These are phyloP conservation scores for Gallinago paraguaiae DNA, from an alignment of 2,113 vertebrate genomes.

Conservation along the genomic window DNA sequence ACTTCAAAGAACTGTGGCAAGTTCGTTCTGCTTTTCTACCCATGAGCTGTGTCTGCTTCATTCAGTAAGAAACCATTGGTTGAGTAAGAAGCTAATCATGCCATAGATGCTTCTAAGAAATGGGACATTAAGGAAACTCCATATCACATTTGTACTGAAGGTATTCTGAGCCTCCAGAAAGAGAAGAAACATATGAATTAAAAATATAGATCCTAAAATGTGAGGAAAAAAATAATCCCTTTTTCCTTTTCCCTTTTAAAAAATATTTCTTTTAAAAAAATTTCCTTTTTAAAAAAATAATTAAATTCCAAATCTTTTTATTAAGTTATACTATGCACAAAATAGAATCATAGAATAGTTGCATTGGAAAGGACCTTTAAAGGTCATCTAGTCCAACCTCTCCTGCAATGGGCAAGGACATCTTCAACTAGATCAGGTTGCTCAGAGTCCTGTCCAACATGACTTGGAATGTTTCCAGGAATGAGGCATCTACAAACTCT, in stretches of 20 bases:
- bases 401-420: too few relatives aligned
- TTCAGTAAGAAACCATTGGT: not conserved
- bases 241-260: too few relatives aligned
- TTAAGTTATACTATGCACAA: not conserved
- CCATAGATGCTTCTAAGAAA: not conserved
- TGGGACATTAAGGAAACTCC: not conserved
- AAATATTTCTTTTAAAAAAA: too few relatives aligned
- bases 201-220: not conserved
- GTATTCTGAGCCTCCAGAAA: not conserved
- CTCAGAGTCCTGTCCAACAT: not conserved
- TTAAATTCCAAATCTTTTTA: too few relatives aligned
- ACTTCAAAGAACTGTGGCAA: not conserved
- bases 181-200: not conserved
- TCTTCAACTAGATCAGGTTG: not conserved
- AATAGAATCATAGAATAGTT: not conserved
- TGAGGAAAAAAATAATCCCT: not conserved
- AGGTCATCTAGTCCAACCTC: not conserved
- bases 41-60: conserved; percentile 4
- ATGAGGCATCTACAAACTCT: not conserved
- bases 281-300: too few relatives aligned
- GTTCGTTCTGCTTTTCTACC: not conserved
- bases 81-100: not conserved
- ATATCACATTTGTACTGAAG: not conserved
- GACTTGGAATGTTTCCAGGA: not conserved
- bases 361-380: not conserved